Evolutionary conservation across 1,140 invertebrate species (phyloP).

Genomic region (Papilio xuthus): DNA sequence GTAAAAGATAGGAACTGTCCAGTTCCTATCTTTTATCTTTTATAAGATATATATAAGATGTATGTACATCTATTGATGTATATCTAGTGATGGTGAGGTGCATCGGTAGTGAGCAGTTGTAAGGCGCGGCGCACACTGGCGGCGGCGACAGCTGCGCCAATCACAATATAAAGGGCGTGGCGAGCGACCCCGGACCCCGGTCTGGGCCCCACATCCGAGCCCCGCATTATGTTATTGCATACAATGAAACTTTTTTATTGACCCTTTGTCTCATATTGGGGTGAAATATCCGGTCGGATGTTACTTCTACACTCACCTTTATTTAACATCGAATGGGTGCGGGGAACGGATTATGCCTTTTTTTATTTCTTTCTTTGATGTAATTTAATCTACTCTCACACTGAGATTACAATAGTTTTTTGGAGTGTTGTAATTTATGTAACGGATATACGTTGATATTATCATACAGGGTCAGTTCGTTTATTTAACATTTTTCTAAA

Average conservation of each 20-base stretch:
- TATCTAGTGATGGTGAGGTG: constrained; percentile 31
- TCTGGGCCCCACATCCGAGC: constrained; percentile 50
- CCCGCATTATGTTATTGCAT: constrained; percentile 76
- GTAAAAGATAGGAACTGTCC: neutral
- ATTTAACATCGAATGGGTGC: constrained; percentile 64
- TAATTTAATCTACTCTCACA: constrained; percentile 28
- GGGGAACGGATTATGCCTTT: constrained; percentile 59
- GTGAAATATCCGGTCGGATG: constrained; percentile 81
- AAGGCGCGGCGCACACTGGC: constrained; percentile 60
- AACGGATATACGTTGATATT: constrained; percentile 32
- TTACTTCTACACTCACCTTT: constrained; percentile 72
- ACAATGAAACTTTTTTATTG: constrained; percentile 79
- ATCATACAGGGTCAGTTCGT: neutral
- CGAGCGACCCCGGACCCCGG: constrained; percentile 47
- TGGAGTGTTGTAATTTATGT: constrained; percentile 32
- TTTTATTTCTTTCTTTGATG: constrained; percentile 35
- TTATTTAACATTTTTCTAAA: neutral
- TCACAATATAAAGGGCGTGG: constrained; percentile 77
- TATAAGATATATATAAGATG: neutral
- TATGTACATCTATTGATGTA: neutral
- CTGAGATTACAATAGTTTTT: constrained; percentile 30
- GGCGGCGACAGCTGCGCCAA: constrained; percentile 77
- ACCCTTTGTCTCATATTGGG: constrained; percentile 73
- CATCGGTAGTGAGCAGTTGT: constrained; percentile 43
- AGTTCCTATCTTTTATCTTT: constrained; percentile 7